Base-by-base conservation (phyloP, 2,888 invertebrate genomes). In the Tinea semifulvella region DNA sequence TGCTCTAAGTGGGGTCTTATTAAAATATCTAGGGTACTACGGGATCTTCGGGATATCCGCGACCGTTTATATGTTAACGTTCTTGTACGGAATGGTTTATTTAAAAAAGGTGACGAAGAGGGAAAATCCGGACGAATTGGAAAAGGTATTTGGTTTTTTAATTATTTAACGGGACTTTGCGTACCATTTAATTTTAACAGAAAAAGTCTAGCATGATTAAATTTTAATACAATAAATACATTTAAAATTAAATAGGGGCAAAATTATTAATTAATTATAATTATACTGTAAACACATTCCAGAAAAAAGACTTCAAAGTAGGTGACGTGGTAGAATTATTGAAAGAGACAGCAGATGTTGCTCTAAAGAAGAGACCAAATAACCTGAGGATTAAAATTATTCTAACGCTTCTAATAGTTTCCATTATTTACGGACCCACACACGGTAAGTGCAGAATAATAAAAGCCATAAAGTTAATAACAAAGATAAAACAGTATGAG, bases 371-470 rank as follows among this genome's bases (percentile, higher is more conserved):
- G 48, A 63, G 84, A 19, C 66, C 71, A n/a, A 61, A 61, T 0
- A 70, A 75, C 47, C 53, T 58, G 7, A 70, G 76, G 20, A 61
- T 56, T 45, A 77, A 82, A 50, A 74, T 84, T 18, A 63, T 79
- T 26, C 50, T 76, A 17, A 80, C 82, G 1, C 66, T 84, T 42
- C 48, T 77, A 17, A 63, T 80, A 1, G 83, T 81, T 2, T 68
- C 75, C 18, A 68, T 84, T 1, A 61, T 84, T 2, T 77, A 83
- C 50, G 84, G 84, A 22, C 84, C 84, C 0, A 68, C 70, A 51
- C 80, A 82, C 53, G 84, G 84, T 83, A 58, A 67, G 65, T 52
- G 22, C 26, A 14, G 43, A 19, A 31, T 35, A 18, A n/a, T n/a
- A n/a, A n/a, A n/a, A n/a, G n/a, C n/a, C n/a, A n/a, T n/a, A n/a